Evolutionary conservation across 2,888 invertebrate genomes (phyloP).

Genomic region (Ectobius pallidus): DNA sequence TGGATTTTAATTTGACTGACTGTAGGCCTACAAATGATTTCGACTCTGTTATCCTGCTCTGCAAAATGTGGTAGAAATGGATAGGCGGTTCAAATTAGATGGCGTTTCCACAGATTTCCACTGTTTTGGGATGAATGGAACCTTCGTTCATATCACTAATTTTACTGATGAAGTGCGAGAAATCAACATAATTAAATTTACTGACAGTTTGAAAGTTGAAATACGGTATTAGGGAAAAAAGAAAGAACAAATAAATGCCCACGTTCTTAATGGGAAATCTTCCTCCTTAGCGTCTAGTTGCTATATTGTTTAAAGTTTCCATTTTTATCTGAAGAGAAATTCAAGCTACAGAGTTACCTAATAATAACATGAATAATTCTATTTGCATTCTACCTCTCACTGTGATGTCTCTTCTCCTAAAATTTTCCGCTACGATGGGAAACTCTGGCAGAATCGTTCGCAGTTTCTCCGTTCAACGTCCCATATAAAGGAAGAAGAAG

Average conservation of each 20-base stretch:
- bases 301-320: constrained; percentile 8
- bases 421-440: constrained; percentile 4
- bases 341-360: neutral
- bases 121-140: no score
- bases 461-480: neutral
- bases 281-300: neutral
- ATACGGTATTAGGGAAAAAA: no score
- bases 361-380: constrained; percentile 26
- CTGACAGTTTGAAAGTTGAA: no score
- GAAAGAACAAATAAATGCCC: neutral
- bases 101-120: no score
- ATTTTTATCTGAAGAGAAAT: constrained; percentile 8
- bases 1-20: no score
- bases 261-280: neutral
- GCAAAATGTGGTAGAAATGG: no score
- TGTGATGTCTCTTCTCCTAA: neutral
- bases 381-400: constrained; percentile 23
- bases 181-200: no score
- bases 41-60: no score
- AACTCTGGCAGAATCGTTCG: neutral
- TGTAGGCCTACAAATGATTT: no score
- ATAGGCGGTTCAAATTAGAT: no score
- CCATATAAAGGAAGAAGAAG: neutral
- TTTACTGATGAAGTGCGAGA: no score
- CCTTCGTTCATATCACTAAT: no score